These are phyloP conservation scores for Sitobion miscanthi DNA, from an alignment of 1,140 invertebrate genomes.

Conservation along the genomic window DNA sequence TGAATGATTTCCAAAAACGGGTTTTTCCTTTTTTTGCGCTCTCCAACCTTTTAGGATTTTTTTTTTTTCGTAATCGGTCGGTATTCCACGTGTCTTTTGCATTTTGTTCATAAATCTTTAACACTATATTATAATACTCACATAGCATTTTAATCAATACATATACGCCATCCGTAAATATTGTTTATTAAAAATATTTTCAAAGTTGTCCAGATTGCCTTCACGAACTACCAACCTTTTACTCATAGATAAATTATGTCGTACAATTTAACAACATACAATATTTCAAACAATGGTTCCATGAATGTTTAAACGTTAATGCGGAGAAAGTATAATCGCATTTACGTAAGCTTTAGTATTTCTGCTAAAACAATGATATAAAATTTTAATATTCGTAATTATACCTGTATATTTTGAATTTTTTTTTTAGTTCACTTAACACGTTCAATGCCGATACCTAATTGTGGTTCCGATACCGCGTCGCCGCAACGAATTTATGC, in stretches of 20 bases:
- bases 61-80: constrained; percentile 24
- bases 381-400: neutral
- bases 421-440: neutral
- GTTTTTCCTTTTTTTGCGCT: neutral
- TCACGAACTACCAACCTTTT: neutral
- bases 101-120: constrained; percentile 39
- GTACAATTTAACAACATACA: neutral
- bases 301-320: neutral
- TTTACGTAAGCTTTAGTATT: neutral
- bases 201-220: neutral
- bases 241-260: neutral
- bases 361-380: neutral
- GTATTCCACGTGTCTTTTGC: constrained; percentile 16
- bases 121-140: neutral
- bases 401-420: neutral
- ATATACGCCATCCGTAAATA: neutral
- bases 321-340: neutral
- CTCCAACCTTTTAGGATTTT: constrained; percentile 31
- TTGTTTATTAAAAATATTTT: neutral
- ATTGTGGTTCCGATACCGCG: too few species aligned
- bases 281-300: neutral
- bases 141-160: constrained; percentile 12
- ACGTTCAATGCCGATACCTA: too few species aligned
- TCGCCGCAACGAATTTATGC: too few species aligned
- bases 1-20: constrained; percentile 51